Base-by-base conservation (phyloP, 2,888 invertebrate species). In the Eumerus sabulonum region DNA sequence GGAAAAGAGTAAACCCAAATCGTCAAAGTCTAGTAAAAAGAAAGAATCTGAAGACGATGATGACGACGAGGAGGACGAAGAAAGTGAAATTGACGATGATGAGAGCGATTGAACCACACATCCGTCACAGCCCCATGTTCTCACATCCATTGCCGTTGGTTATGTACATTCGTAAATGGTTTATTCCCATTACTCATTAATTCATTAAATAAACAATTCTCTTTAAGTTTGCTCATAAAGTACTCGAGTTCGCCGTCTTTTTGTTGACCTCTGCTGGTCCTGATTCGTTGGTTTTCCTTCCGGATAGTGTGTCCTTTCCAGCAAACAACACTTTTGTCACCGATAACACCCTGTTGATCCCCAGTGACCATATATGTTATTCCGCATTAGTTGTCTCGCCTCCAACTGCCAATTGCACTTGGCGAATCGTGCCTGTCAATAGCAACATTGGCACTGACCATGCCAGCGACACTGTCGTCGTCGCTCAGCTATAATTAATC, bases 51-150 rank as follows among this genome's bases (percentile, higher is more conserved):
- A 79, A 1, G 76, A 77, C 1, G 68, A 73, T 0, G 81, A 81
- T 5, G 74, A 63, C 0, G 91, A 89, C 84, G 90, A 87, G 51
- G 89, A 86, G 66, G 90, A 87, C 17, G 82, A 82, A 5, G 83
- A 83, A 2, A 85, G 84, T 27, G 86, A 85, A 0, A 89, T 88
- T 1, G 83, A 82, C 62, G 83, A 73, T 59, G 84, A 84, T 44
- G 85, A 83, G 63, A 86, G 85, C 76, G 86, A 87, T 70, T 85
- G 71, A 90, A 86, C 42, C 9, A 13, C 19, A 86, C 16, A 13
- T 9, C 35, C 27, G 3, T 19, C 18, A 12, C 40, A 48, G 27
- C n/a, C 17, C 17, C 36, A 51, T 12, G 9, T 38, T 53, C 64
- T 66, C 50, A 16, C 36, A 63, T 76, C 53, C 70, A 70, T 64